phyloP scores from a whole-genome alignment of 2,888 invertebrate genomes.

The Corbicula japonica region DNA sequence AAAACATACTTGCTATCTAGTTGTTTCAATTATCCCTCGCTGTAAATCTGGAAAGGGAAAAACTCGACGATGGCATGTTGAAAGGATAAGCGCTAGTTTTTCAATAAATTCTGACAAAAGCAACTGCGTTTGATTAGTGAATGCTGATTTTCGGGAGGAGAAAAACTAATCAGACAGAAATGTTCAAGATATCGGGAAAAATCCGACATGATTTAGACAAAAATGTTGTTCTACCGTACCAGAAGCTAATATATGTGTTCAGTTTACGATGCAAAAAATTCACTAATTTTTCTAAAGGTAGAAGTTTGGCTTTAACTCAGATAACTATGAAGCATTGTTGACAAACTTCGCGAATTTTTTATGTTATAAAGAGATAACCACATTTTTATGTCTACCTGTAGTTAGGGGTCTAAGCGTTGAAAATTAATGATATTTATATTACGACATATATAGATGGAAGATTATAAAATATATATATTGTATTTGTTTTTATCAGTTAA shows the following conservation, averaged over 20 bases:
- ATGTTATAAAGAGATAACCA: too few relatives aligned
- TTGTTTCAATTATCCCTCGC: too few relatives aligned
- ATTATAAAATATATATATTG: too few relatives aligned
- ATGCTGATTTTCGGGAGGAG: not conserved
- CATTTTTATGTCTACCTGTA: too few relatives aligned
- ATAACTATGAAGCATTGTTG: conserved; percentile 3
- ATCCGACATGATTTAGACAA: not conserved
- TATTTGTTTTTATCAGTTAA: too few relatives aligned
- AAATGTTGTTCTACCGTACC: not conserved
- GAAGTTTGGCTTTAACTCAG: not conserved
- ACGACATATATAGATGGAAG: too few relatives aligned
- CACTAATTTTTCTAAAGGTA: not conserved
- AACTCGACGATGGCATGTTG: not conserved
- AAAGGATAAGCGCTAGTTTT: not conserved
- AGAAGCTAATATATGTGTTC: not conserved
- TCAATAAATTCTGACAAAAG: conserved; percentile 2
- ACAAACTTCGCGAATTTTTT: too few relatives aligned
- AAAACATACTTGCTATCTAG: too few relatives aligned
- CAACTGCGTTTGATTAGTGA: conserved; percentile 18
- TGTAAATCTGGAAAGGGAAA: too few relatives aligned
- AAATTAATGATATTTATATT: too few relatives aligned
- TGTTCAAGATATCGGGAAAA: not conserved
- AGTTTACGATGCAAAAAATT: not conserved
- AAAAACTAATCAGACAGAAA: too few relatives aligned
- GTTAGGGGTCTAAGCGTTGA: too few relatives aligned